phyloP scores from a whole-genome alignment of 1,140 invertebrate species.

The Pogonomyrmex californicus region DNA sequence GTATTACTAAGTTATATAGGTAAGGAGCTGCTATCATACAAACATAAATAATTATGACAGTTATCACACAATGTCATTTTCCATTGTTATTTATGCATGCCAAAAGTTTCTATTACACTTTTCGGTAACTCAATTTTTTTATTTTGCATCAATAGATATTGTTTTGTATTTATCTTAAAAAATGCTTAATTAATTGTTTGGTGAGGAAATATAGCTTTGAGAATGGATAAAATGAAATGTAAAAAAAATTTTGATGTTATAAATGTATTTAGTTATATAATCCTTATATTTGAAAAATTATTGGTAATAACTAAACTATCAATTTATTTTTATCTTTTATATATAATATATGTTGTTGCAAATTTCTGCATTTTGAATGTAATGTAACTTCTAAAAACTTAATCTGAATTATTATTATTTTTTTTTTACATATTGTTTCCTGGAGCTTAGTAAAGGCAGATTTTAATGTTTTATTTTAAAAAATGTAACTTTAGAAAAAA shows the following conservation, averaged over 20 bases:
- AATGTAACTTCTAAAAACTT: not conserved
- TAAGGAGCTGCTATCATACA: conserved; percentile 87
- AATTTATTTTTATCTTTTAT: not conserved
- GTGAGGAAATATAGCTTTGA: not conserved
- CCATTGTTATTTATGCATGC: not conserved
- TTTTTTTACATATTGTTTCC: not conserved
- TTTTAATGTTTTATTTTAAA: not conserved
- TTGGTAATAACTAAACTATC: not conserved
- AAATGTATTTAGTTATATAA: not conserved
- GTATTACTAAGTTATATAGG: conserved; percentile 98
- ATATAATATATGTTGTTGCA: not conserved
- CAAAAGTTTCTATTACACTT: not conserved
- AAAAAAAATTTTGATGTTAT: not conserved
- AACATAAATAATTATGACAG: not conserved
- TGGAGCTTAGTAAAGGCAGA: not conserved
- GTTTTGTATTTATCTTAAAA: conserved; percentile 1
- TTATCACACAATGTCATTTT: not conserved
- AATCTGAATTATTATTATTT: not conserved
- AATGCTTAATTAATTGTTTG: not conserved
- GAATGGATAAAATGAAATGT: not conserved
- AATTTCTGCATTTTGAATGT: conserved; percentile 1
- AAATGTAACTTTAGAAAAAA: not conserved
- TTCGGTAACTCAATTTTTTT: not conserved
- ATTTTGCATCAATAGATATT: not conserved
- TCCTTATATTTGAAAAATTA: not conserved